Percentiles rank a stretch among this genome's conserved stretches.
phyloP scores from a whole-genome alignment of 2,113 vertebrate genomes.

The Oplegnathus fasciatus region DNA sequence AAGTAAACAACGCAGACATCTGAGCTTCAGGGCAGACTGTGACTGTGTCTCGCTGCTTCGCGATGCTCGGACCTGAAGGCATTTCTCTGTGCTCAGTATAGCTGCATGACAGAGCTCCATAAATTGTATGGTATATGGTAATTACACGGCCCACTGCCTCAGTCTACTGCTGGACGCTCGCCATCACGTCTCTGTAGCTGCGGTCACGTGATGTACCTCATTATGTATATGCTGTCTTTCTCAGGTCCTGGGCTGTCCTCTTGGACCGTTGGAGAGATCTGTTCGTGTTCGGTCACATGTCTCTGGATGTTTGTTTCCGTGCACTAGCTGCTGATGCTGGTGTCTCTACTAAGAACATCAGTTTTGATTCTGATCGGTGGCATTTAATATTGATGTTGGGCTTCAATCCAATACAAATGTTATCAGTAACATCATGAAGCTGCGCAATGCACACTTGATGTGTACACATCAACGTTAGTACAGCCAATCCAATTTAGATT shows the following conservation, averaged over 20 bases:
- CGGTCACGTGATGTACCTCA: background rate
- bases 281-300: background rate
- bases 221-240: background rate
- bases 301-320: background rate
- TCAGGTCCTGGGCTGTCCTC: background rate
- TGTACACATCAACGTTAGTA: background rate
- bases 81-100: background rate
- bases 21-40: background rate
- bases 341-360: background rate
- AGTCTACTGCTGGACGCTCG: background rate
- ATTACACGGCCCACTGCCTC: constrained; percentile 17
- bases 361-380: background rate
- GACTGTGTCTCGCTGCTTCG: background rate
- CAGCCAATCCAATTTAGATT: background rate
- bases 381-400: background rate
- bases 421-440: background rate
- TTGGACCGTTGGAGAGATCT: background rate
- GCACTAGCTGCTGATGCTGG: background rate
- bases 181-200: constrained; percentile 2
- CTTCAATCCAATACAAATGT: background rate
- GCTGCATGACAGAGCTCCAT: background rate
- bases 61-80: constrained; percentile 11
- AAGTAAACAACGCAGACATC: background rate
- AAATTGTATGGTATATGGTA: background rate
- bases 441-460: background rate